Percentiles rank a stretch among this genome's conserved stretches.
Evolutionary conservation across 2,797 vertebrate genomes (phyloP).

Genomic region (Malacoraja senta): DNA sequence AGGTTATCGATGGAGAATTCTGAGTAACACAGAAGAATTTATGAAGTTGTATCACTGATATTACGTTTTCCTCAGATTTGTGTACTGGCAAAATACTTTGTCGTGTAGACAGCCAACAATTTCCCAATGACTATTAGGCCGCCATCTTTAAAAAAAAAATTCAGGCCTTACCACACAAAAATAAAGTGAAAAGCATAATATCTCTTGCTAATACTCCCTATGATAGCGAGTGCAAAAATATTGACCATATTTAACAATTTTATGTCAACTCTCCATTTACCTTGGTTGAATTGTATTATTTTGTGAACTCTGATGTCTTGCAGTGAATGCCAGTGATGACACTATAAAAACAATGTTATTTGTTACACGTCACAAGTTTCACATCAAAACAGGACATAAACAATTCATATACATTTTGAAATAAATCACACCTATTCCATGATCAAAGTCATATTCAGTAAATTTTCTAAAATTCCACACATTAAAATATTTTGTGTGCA

Average conservation of each 20-base stretch:
- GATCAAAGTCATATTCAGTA: background rate
- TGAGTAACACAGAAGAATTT: background rate
- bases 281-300: conserved; percentile 41
- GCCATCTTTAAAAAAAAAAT: background rate
- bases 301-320: conserved; percentile 48
- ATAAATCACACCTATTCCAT: background rate
- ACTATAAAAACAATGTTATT: conserved; percentile 45
- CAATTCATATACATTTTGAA: background rate
- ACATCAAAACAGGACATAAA: too few relatives aligned
- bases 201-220: background rate
- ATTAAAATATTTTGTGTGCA: background rate
- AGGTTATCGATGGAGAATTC: background rate
- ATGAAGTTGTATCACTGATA: background rate
- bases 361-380: background rate
- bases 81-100: background rate
- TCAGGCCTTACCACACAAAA: too few relatives aligned
- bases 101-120: background rate
- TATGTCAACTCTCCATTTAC: conserved; percentile 46
- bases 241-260: background rate
- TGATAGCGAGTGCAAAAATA: background rate
- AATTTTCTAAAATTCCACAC: background rate
- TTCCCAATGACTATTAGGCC: background rate
- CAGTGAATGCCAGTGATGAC: conserved; percentile 33
- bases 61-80: background rate
- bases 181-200: too few relatives aligned